Percentiles rank a stretch among this genome's conserved stretches.
Evolutionary conservation across 2,113 vertebrate species (phyloP).

Genomic region (Hylia prasina): DNA sequence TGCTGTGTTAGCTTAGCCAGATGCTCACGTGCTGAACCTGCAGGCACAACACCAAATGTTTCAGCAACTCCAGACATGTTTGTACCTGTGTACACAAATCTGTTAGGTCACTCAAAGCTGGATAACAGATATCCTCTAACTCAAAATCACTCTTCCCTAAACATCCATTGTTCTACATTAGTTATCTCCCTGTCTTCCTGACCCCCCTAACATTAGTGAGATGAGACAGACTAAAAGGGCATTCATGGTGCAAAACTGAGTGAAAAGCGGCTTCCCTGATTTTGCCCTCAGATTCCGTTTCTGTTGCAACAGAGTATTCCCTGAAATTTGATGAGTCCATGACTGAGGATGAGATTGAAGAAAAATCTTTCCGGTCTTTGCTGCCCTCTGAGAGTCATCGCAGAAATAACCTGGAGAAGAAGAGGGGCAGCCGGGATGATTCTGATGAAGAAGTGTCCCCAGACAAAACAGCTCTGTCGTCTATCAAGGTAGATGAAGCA

Average conservation of each 20-base stretch:
- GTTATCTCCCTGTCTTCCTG: background rate
- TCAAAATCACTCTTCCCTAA: background rate
- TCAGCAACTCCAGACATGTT: background rate
- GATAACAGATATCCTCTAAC: background rate
- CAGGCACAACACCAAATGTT: background rate
- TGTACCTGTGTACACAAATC: background rate
- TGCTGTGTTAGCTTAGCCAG: background rate
- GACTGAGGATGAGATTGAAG: conserved; percentile 94
- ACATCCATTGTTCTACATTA: background rate
- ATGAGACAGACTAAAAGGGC: background rate
- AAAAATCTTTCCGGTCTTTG: conserved; percentile 91
- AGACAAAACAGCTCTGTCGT: conserved; percentile 61
- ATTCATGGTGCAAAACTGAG: background rate
- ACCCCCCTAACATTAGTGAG: background rate
- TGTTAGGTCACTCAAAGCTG: background rate
- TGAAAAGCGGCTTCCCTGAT: background rate
- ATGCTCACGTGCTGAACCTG: background rate
- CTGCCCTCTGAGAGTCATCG: conserved; percentile 93
- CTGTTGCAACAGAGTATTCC: conserved; percentile 88
- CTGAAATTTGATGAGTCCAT: conserved; percentile 93
- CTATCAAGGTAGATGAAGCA: conserved; percentile 75
- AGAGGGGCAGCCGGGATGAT: conserved; percentile 78
- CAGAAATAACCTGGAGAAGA: conserved; percentile 87
- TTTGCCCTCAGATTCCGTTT: conserved; percentile 76
- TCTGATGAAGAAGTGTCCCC: conserved; percentile 86